Evolutionary conservation across 2,113 vertebrate species (phyloP), one percentile per base, ranked within the genome.

Genomic region (Ondatra zibethicus): DNA sequence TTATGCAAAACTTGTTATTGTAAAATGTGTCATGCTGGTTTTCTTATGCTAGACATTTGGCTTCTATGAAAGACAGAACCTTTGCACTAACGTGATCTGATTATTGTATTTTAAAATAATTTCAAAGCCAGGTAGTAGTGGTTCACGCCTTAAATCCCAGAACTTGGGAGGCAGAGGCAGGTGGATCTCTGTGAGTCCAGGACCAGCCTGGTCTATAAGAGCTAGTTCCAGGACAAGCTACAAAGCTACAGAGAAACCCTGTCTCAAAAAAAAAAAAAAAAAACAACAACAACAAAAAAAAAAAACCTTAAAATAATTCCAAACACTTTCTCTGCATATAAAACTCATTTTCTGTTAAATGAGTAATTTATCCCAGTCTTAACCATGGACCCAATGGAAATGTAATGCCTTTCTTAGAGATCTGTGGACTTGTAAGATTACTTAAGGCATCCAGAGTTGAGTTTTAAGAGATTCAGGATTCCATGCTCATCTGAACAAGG

Each of bases 401-500:
- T 65, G 31, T 78, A 90, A 70, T 76, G 50, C 63, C 6, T 58
- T 89, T 77, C 88, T 21, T 42, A 29, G 50, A 94, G n/a, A 61
- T 90, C 31, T 84, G 36, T 55, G 2, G 45, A 19, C 11, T 72
- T 85, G 33, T 4, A 65, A 90, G 61, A 92, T 66, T 92, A 77
- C 84, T 88, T 50, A 65, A 10, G 52, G 25, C 42, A 50, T 90
- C 81, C 72, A 81, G 33, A 97, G 50, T 77, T 92, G 39, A 94
- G 5, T 72, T 96, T 75, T n/a, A 88, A 87, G 96, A 91, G 23
- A 11, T 58, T 96, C 63, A 89, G 42, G 36, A 55, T 39, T 88
- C 3, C 17, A n/a, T 42, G 25, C 80, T 88, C 16, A 88, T 55
- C 36, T 70, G 45, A 65, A 94, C 61, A 70, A 92, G 29, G 33